Conservation (phyloP, 2,113 vertebrate species). For the Pavo muticus region DNA sequence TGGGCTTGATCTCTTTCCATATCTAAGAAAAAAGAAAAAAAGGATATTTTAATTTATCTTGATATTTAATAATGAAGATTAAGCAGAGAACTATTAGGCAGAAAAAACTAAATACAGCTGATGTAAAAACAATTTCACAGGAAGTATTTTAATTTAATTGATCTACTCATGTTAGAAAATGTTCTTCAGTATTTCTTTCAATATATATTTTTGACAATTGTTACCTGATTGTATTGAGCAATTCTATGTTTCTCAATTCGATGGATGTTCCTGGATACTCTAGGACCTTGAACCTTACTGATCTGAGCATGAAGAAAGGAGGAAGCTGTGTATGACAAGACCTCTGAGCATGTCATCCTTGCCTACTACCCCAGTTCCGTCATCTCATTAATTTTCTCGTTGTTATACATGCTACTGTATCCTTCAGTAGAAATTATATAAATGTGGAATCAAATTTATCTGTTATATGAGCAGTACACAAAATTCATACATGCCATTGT, state of each 20-base stretch:
- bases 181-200: neutral
- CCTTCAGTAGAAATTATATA: neutral
- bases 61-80: neutral
- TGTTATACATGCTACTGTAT: neutral
- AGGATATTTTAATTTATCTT: neutral
- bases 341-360: neutral
- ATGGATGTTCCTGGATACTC: neutral
- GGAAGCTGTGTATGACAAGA: neutral
- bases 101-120: neutral
- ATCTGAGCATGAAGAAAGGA: neutral
- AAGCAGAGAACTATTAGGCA: neutral
- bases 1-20: slow-evolving; percentile 94
- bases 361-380: neutral
- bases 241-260: neutral
- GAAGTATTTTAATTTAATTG: neutral
- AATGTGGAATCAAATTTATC: neutral
- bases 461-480: neutral
- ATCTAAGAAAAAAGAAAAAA: slow-evolving; percentile 77
- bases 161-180: neutral
- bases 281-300: neutral
- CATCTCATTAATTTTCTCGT: neutral
- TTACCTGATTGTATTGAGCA: neutral
- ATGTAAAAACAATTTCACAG: neutral
- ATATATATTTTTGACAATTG: neutral
- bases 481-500: neutral